Conservation (phyloP, 2,113 vertebrate genomes). For the Laticauda colubrina region DNA sequence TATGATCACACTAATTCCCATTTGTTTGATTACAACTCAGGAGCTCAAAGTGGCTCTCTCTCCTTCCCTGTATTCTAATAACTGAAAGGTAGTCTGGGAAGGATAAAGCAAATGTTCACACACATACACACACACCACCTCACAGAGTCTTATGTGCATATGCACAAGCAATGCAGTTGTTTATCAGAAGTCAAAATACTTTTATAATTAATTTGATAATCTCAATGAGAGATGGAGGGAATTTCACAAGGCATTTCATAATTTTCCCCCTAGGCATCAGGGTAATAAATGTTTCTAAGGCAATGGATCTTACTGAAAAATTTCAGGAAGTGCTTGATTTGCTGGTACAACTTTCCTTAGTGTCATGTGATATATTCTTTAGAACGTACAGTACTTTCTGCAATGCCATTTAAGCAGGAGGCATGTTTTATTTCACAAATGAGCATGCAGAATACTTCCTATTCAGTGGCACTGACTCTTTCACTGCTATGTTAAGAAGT, state of each 20-base stretch:
- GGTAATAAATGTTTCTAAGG: background rate
- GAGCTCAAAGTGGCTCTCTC: background rate
- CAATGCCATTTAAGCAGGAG: fast-evolving
- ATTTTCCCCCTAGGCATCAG: background rate
- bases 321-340: background rate
- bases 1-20: background rate
- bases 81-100: background rate
- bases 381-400: background rate
- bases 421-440: fast-evolving
- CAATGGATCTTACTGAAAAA: background rate
- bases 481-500: fast-evolving
- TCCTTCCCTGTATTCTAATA: background rate
- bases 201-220: background rate
- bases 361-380: background rate
- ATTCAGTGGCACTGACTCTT: fast-evolving
- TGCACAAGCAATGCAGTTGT: background rate
- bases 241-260: background rate
- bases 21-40: background rate
- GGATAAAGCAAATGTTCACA: background rate
- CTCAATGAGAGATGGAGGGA: background rate
- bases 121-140: background rate
- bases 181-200: background rate
- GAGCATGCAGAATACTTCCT: background rate
- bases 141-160: background rate
- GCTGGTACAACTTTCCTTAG: background rate